A percentile compares a stretch with the other conserved stretches of the same genome.
phyloP scores from a whole-genome alignment of 2,797 vertebrate species.

The Dendrocincla tyrannina region DNA sequence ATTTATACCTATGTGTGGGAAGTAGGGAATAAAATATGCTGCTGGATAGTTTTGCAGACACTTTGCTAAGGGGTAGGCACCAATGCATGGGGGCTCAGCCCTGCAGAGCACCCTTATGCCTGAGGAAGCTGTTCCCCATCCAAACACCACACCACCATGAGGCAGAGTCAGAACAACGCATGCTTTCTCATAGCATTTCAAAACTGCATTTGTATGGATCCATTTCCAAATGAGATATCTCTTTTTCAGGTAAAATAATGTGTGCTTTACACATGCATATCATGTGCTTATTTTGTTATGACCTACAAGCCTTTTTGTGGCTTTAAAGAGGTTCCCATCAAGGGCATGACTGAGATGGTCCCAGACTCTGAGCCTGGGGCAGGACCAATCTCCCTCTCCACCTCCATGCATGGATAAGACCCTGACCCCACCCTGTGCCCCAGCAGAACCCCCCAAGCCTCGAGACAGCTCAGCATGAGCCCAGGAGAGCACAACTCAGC shows the following conservation, averaged over 20 bases:
- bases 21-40: neutral
- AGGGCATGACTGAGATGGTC: neutral
- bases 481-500: neutral
- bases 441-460: neutral
- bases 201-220: rapidly evolving
- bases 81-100: neutral
- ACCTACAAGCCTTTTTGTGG: neutral
- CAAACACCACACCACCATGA: rapidly evolving
- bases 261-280: rapidly evolving
- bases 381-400: neutral
- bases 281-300: neutral
- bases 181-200: neutral
- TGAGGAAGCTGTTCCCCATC: neutral
- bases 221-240: neutral
- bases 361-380: neutral
- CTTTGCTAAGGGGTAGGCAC: neutral
- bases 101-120: neutral
- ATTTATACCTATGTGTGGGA: neutral
- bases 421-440: neutral
- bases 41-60: neutral
- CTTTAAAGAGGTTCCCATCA: neutral
- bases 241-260: neutral
- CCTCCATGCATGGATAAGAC: rapidly evolving
- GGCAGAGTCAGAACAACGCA: rapidly evolving
- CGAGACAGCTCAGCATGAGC: neutral